Base-by-base conservation (phyloP, 1,140 invertebrate species). In the Drosophila kurseongensis region DNA sequence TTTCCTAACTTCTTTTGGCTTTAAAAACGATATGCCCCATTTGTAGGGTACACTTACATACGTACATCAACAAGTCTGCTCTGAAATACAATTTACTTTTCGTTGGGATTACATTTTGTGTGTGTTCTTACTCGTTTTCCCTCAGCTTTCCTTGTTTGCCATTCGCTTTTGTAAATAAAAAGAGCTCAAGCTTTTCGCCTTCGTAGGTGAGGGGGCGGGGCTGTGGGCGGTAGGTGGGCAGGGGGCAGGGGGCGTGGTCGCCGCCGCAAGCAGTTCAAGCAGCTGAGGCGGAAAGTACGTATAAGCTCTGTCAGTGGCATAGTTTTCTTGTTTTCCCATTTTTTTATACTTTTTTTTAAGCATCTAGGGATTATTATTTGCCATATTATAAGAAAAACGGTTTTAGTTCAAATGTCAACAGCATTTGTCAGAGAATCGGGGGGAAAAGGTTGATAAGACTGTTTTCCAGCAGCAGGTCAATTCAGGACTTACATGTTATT, bases 391-490 rank as follows among this genome's bases (percentile, higher is more conserved):
- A 74, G 83, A 89, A 85, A 85, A 86, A 88, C 83, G 84, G 83
- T 75, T 83, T 86, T 88, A 86, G 83, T 86, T 86, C 83, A 86
- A 86, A 86, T 86, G 83, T 86, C 83, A 86, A 86, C 83, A 86
- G 79, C 83, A 85, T 84, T 84, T 80, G 75, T 75, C 66, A 75
- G 78, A 50, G 38, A 40, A 36, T 42, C 14, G 5, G 10, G 48
- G 29, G 14, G 18, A 36, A 45, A 48, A 45, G 38, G 59, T 5
- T 29, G 18, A 18, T 27, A 13, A 27, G 9, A 4, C 27, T 3
- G 9, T 52, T 52, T 36, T 16, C 14, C 32, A 2, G 10, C 14
- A 5, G 50, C 5, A 16, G 7, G 29, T 14, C 23, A 5, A 32
- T 32, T 36, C 10, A 32, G 27, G 18, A 23, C 5, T 45, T 13